Evolutionary conservation across 2,888 invertebrate species (phyloP), one percentile per base, ranked within the genome.

Genomic region (Tubulanus polymorphus): DNA sequence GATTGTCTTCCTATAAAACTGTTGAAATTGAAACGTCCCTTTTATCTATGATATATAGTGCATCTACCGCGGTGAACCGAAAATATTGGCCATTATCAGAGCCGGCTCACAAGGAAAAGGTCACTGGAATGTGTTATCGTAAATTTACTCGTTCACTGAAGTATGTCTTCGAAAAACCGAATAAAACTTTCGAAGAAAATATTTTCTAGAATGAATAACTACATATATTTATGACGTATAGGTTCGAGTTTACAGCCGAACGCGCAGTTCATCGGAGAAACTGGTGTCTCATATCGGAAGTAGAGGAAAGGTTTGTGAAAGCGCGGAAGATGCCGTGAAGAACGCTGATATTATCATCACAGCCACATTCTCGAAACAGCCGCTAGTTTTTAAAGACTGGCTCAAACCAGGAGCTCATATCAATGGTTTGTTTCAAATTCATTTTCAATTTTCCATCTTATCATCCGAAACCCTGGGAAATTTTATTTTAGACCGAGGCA

Each of bases 281-380:
- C 64, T 80, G 29, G 76, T 74, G n/a, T 57, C 60, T 20, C 74
- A 78, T 48, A 67, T 80, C 10, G 66, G 55, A 41, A n/a, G n/a
- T n/a, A n/a, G n/a, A n/a, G 70, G 64, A 25, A 61, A 59, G 41
- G 70, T 66, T 1, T 76, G 66, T 53, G 64, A 70, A 53, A 77
- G 72, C 29, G 75, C 77, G 0, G 72, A 80, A 51, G 81, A 81
- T 26, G 85, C 85, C 50, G 84, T 84, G 0, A 67, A 67, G 37
- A 75, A 80, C 59, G 85, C 86, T 1, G 86, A 87, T 75, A 81
- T 87, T 27, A 82, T 87, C 55, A 82, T 85, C 32, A 85, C 86
- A 1, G 83, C 83, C 0, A 87, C 87, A 1, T 81, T 76, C 56
- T 68, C 84, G 2, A 65, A 64, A 0, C 71, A 74, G n/a, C 82